Evolutionary conservation across 2,888 invertebrate species (phyloP).

Genomic region (Mesochorus sp.): DNA sequence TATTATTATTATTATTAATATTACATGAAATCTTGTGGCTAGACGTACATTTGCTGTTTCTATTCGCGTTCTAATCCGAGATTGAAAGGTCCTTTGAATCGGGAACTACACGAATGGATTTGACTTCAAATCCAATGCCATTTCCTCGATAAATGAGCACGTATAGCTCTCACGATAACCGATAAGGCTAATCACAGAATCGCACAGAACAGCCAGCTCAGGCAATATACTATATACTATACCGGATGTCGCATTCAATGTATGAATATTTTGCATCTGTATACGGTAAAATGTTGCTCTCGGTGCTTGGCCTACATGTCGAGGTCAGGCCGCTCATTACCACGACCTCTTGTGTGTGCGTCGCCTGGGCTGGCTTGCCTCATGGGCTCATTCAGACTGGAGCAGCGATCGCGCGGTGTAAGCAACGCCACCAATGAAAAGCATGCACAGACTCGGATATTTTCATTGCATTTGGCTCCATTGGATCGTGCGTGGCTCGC

Average conservation of each 20-base stretch:
- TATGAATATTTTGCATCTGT: conserved; percentile 69
- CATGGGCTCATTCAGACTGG: conserved; percentile 31
- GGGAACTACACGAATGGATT: neutral
- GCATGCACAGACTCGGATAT: no score
- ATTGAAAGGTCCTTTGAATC: no score
- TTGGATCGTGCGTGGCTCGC: no score
- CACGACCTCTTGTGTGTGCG: conserved; percentile 74
- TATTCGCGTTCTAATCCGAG: neutral
- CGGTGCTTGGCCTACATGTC: conserved; percentile 78
- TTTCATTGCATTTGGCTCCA: no score
- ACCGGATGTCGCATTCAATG: conserved; percentile 10
- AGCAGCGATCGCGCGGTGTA: neutral
- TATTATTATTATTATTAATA: no score
- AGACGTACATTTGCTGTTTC: neutral
- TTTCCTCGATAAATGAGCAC: neutral
- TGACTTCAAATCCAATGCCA: neutral
- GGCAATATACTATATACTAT: conserved; percentile 45
- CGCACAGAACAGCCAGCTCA: conserved; percentile 30
- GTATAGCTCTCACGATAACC: conserved; percentile 12
- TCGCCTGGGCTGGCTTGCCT: conserved; percentile 8
- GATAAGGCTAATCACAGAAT: conserved; percentile 13
- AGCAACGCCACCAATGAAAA: no score
- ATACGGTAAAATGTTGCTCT: no score
- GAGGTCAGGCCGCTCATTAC: conserved; percentile 78
- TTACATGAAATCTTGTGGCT: no score